phyloP scores from a whole-genome alignment of 1,140 invertebrate genomes.

The Procambarus clarkii region DNA sequence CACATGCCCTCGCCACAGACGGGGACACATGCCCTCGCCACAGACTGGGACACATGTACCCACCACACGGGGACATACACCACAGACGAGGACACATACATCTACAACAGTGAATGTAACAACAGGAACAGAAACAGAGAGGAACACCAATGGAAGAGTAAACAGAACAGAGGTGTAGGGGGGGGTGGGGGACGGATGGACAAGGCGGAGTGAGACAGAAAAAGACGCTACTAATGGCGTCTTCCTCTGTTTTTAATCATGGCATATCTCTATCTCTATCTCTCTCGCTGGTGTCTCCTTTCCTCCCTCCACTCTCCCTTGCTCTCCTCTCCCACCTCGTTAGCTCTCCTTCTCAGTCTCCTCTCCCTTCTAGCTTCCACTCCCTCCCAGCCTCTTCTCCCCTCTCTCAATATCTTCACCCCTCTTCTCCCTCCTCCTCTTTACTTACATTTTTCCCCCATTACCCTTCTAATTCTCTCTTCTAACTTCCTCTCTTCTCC shows the following conservation, averaged over 20 bases:
- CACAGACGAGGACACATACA: background rate
- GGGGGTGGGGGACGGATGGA: background rate
- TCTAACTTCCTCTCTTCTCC: no score
- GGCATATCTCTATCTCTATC: constrained; percentile 44
- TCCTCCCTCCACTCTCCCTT: background rate
- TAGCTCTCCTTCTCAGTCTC: background rate
- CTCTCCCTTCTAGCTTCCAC: background rate
- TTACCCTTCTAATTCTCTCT: no score
- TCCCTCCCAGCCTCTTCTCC: background rate
- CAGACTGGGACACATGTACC: background rate
- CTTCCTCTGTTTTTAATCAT: constrained; percentile 30
- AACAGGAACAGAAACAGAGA: background rate
- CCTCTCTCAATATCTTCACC: no score
- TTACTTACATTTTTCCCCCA: no score
- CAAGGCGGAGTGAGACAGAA: background rate
- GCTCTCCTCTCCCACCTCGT: background rate
- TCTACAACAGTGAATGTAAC: background rate
- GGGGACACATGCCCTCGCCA: background rate
- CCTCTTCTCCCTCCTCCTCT: no score
- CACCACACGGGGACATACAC: no score
- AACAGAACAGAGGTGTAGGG: background rate
- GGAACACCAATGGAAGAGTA: constrained; percentile 20
- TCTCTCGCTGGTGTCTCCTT: constrained; percentile 25
- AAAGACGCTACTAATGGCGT: constrained; percentile 4
- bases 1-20: no score